Evolutionary conservation across 2,888 invertebrate genomes (phyloP).

Genomic region (Drosophila mimetica): DNA sequence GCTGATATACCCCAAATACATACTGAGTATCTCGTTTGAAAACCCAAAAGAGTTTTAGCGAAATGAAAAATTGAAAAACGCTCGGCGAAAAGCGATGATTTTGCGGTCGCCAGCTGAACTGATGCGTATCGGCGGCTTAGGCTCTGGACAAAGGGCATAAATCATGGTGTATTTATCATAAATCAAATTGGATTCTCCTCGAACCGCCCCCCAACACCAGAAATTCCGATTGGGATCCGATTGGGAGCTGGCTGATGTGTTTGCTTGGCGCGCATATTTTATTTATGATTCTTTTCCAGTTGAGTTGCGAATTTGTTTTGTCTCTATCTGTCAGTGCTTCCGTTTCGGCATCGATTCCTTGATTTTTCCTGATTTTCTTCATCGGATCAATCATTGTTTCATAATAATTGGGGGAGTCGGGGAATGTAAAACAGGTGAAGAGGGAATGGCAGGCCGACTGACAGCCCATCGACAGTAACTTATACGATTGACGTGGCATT

Average conservation of each 20-base stretch:
- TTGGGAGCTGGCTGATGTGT: conserved; percentile 36
- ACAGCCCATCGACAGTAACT: conserved; percentile 23
- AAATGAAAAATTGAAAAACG: conserved; percentile 65
- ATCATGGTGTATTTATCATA: conserved; percentile 78
- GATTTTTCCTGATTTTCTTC: conserved; percentile 21
- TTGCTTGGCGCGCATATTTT: conserved; percentile 64
- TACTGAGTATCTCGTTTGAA: conserved; percentile 19
- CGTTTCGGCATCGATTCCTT: conserved; percentile 39
- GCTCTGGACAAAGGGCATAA: conserved; percentile 74
- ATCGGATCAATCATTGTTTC: conserved; percentile 32
- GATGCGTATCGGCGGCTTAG: conserved; percentile 59
- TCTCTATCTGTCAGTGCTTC: conserved; percentile 46
- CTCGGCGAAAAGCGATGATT: conserved; percentile 50
- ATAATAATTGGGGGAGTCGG: conserved; percentile 1
- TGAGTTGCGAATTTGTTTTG: conserved; percentile 62
- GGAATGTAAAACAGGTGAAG: conserved; percentile 21
- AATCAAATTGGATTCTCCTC: conserved; percentile 74
- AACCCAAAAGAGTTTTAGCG: conserved; percentile 53
- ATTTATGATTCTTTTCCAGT: conserved; percentile 75
- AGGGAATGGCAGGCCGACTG: conserved; percentile 3
- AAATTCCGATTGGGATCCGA: conserved; percentile 16
- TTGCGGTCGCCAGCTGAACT: conserved; percentile 60
- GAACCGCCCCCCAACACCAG: conserved; percentile 31
- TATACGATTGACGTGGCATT: conserved; percentile 37
- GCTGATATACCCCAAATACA: conserved; percentile 21